Conservation (phyloP, 2,888 invertebrate genomes). For the Athetis lepigone region DNA sequence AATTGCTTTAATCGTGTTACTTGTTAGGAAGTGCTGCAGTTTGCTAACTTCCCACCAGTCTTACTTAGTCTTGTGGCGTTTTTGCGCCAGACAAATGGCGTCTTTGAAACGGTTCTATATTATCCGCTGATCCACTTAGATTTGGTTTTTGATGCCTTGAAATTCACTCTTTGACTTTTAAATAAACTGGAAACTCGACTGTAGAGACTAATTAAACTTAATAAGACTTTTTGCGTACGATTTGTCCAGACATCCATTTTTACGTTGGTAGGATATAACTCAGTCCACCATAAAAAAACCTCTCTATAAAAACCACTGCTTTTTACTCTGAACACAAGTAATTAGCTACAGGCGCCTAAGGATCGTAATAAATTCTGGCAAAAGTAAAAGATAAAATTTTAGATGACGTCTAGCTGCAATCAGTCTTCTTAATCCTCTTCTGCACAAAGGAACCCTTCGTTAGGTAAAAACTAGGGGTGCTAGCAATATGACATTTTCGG, state of each 20-base stretch:
- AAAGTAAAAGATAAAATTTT: slow-evolving; percentile 43
- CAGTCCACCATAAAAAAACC: background rate
- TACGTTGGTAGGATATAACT: background rate
- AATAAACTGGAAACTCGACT: too few relatives aligned
- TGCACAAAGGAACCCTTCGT: slow-evolving; percentile 46
- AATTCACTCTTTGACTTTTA: too few relatives aligned
- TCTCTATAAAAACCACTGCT: slow-evolving; percentile 3
- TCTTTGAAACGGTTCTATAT: background rate
- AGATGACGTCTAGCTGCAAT: slow-evolving; percentile 55
- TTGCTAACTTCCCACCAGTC: slow-evolving; percentile 3
- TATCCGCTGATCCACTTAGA: too few relatives aligned
- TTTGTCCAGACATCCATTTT: background rate
- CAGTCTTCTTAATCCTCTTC: slow-evolving; percentile 56
- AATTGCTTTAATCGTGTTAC: slow-evolving; percentile 35
- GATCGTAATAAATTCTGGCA: slow-evolving; percentile 37
- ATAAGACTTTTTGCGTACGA: too few relatives aligned
- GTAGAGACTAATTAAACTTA: too few relatives aligned
- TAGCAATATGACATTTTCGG: too few relatives aligned
- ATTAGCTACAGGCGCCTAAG: slow-evolving; percentile 30
- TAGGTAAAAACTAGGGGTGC: too few relatives aligned
- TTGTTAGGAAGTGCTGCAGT: slow-evolving; percentile 26
- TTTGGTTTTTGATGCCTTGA: too few relatives aligned
- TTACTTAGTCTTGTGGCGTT: slow-evolving; percentile 4
- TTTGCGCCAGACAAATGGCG: background rate
- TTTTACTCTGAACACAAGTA: slow-evolving; percentile 22